phyloP scores from a whole-genome alignment of 2,113 vertebrate genomes.

The Heteronetta atricapilla region DNA sequence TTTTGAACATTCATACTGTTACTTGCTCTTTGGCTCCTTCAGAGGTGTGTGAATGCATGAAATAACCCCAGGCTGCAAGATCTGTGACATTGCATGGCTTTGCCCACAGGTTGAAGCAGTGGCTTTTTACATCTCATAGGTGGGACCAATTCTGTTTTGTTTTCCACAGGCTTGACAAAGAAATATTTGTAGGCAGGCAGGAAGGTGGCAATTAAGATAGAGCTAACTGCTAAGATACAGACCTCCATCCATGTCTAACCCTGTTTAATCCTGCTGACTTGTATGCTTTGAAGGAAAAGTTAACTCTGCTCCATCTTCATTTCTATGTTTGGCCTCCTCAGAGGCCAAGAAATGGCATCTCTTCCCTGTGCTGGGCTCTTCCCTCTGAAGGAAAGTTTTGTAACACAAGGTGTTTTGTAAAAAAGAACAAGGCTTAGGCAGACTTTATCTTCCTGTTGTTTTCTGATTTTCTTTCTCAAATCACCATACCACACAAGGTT shows the following conservation, averaged over 20 bases:
- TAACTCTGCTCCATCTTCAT: not conserved
- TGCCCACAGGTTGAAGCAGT: not conserved
- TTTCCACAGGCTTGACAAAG: not conserved
- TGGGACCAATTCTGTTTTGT: not conserved
- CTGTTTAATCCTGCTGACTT: not conserved
- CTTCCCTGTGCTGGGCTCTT: not conserved
- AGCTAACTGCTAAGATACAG: not conserved
- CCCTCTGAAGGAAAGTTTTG: not conserved
- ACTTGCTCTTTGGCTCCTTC: not conserved
- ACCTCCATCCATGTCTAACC: not conserved
- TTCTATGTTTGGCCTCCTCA: not conserved
- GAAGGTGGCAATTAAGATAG: not conserved
- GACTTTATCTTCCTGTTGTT: not conserved
- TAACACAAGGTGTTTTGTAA: not conserved
- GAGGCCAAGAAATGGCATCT: not conserved
- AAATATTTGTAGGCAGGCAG: not conserved
- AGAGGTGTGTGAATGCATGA: not conserved
- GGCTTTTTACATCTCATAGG: not conserved
- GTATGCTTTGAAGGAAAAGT: not conserved
- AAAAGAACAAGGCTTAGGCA: not conserved
- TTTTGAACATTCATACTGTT: not conserved
- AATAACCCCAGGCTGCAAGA: not conserved
- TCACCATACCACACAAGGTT: not conserved
- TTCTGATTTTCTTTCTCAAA: not conserved
- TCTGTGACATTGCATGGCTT: not conserved